Conservation (phyloP, 2,113 vertebrate species). For the Corythornis madagascariensis region DNA sequence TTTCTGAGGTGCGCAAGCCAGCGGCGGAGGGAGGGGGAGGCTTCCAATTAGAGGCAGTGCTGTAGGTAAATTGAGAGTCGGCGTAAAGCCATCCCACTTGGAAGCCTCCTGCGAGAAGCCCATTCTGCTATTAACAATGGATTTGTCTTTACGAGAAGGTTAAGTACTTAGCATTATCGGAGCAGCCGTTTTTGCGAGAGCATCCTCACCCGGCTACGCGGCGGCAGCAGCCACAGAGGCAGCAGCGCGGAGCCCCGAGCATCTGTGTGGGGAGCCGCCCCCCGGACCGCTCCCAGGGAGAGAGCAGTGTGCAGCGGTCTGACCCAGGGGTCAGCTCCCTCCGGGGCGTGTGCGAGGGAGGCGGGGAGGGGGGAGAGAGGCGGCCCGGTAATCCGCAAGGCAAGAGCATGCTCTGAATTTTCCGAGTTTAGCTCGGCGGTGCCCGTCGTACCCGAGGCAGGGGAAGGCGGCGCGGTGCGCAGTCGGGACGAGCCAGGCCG, state of each 20-base stretch:
- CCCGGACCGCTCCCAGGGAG: background rate
- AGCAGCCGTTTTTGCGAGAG: conserved; percentile 21
- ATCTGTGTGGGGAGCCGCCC: background rate
- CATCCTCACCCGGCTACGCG: conserved; percentile 9
- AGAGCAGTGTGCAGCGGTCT: conserved; percentile 66
- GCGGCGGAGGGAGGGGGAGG: background rate
- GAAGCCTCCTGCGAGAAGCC: conserved; percentile 52
- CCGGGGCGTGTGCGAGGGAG: conserved; percentile 17
- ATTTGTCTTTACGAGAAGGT: conserved; percentile 59
- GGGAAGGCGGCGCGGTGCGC: background rate
- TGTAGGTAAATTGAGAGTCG: conserved; percentile 49
- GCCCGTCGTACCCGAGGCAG: background rate
- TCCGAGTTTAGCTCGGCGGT: background rate
- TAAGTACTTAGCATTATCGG: conserved; percentile 50
- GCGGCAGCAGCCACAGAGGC: background rate
- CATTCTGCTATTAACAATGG: conserved; percentile 50
- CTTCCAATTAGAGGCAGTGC: conserved; percentile 27
- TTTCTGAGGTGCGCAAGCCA: background rate
- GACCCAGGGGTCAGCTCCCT: conserved; percentile 79
- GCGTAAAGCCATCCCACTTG: conserved; percentile 36
- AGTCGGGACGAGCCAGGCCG: conserved; percentile 14
- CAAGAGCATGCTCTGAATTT: conserved; percentile 27
- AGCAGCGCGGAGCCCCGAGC: background rate
- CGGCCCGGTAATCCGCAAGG: conserved; percentile 6
- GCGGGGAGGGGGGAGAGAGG: background rate